Conservation (phyloP, 2,888 invertebrate genomes). For the Perizoma affinitatum region DNA sequence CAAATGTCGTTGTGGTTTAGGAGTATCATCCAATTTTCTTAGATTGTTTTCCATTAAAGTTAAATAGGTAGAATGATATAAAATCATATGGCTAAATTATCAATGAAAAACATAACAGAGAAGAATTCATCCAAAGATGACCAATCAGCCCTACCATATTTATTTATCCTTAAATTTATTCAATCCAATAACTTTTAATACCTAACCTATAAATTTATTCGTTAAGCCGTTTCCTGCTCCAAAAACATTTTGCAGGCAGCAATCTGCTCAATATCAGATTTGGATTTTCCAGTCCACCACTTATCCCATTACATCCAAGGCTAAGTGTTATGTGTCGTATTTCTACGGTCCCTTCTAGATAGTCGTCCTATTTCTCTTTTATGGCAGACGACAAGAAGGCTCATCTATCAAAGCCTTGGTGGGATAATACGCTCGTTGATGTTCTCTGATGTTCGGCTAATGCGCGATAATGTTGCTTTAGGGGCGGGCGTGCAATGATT, state of each 20-base stretch:
- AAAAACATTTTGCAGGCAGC: constrained; percentile 19
- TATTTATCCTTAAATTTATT: too few relatives aligned
- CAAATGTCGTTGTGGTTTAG: too few relatives aligned
- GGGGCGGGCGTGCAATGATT: constrained; percentile 39
- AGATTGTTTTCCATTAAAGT: too few relatives aligned
- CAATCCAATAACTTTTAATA: too few relatives aligned
- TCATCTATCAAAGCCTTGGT: constrained; percentile 38
- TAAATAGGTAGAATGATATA: too few relatives aligned
- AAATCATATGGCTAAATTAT: too few relatives aligned
- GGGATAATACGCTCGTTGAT: constrained; percentile 45
- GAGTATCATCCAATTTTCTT: too few relatives aligned
- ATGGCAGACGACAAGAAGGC: constrained; percentile 31
- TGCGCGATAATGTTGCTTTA: constrained; percentile 48
- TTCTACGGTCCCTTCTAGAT: constrained; percentile 27
- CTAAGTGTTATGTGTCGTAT: constrained; percentile 28
- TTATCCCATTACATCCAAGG: constrained; percentile 35
- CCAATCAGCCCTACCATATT: too few relatives aligned
- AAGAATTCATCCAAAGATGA: too few relatives aligned
- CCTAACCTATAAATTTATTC: not conserved
- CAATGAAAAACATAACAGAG: too few relatives aligned
- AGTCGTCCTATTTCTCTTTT: constrained; percentile 31
- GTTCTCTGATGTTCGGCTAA: constrained; percentile 56
- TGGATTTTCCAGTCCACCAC: constrained; percentile 31
- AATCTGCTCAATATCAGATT: constrained; percentile 23
- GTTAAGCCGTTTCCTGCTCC: constrained; percentile 9